Evolutionary conservation across 2,888 invertebrate genomes (phyloP), one percentile per base, ranked within the genome.

Genomic region (Rhorus exstirpatorius): DNA sequence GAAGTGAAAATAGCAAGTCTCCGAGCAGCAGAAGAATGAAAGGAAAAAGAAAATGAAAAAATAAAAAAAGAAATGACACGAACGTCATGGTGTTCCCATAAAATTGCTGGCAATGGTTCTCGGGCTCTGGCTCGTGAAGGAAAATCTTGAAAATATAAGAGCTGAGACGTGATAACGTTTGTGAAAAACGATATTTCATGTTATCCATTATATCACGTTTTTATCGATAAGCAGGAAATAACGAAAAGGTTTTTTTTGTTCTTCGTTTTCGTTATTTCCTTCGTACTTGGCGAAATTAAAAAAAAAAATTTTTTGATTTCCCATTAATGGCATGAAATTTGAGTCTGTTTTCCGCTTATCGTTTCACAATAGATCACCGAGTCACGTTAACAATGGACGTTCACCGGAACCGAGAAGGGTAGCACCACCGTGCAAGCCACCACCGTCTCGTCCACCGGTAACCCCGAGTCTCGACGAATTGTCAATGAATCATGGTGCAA

Each of bases 341-440:
- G n/a, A n/a, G n/a, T n/a, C n/a, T n/a, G n/a, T n/a, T n/a, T n/a
- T n/a, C n/a, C n/a, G n/a, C n/a, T n/a, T 46, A 24, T 55, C 3
- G 55, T 24, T 51, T n/a, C n/a, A n/a, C 26, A 19, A 24, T 51
- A 89, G 89, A 63, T 88, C 89, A 19, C 88, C 88, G 46, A 87
- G 85, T 85, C 92, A 91, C 75, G 86, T 89, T 35, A 92, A 90
- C 86, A 90, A 90, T 81, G 91, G 90, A 46, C 89, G 91, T 35
- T 88, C 89, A 21, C 88, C 90, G 12, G 92, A 92, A 60, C 88
- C 90, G 53, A 91, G n/a, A n/a, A n/a, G 92, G 76, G 87, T 87
- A 17, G 85, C 89, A 70, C 93, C 93, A 44, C 92, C 93, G 12
- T 91, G 92, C 65, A 93, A 93, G 78, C 93, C 93, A 14, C 90